These are phyloP conservation scores for Phaethornis superciliosus DNA, from an alignment of 2,113 vertebrate genomes.

Conservation along the genomic window DNA sequence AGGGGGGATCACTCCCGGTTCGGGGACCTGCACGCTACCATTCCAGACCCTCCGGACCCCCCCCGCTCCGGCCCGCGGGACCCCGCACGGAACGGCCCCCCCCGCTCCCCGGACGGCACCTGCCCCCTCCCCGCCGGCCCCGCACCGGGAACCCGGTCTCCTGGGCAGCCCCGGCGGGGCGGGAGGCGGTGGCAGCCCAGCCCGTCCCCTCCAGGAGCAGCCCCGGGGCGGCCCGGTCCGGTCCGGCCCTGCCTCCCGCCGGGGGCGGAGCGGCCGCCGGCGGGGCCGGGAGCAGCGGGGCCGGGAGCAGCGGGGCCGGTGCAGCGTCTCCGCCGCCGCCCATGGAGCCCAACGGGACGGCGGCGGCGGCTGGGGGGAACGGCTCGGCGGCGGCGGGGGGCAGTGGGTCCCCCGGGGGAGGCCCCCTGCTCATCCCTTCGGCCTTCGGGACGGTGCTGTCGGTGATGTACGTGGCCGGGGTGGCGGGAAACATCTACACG, in stretches of 20 bases:
- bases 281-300: neutral
- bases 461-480: constrained; percentile 85
- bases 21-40: no score
- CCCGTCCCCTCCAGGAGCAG: neutral
- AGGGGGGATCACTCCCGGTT: no score
- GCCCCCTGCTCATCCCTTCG: constrained; percentile 83
- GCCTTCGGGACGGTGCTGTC: constrained; percentile 89
- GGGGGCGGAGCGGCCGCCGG: neutral
- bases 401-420: constrained; percentile 64
- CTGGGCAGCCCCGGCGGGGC: neutral
- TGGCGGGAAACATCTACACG: constrained; percentile 90
- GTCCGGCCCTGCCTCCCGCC: neutral
- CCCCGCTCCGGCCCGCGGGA: no score
- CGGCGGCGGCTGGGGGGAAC: constrained; percentile 26
- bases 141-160: neutral
- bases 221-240: neutral
- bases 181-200: neutral
- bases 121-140: neutral
- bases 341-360: constrained; percentile 57
- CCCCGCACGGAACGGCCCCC: neutral
- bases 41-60: neutral
- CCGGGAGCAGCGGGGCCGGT: neutral
- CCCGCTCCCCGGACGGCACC: neutral
- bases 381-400: constrained; percentile 31
- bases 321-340: neutral